Evolutionary conservation across 2,797 vertebrate genomes (phyloP).

Genomic region (Hoplostethus mediterraneus): DNA sequence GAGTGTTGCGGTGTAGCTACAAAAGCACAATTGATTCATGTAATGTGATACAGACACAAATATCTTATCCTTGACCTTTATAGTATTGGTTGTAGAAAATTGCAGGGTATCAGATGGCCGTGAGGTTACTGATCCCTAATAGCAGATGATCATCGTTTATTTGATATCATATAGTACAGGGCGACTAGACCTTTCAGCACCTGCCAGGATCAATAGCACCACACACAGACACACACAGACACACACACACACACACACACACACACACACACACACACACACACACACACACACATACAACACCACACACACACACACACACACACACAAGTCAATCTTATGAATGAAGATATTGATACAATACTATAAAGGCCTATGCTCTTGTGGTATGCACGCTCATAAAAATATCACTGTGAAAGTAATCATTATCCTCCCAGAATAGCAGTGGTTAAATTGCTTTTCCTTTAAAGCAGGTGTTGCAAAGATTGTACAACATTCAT

Average conservation of each 20-base stretch:
- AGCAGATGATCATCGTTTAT: background rate
- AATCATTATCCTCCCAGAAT: conserved; percentile 23
- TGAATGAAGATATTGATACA: background rate
- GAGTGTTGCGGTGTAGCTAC: conserved; percentile 8
- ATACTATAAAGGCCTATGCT: background rate
- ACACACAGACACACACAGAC: conserved; percentile 7
- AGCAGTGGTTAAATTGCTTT: conserved; percentile 42
- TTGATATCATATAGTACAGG: conserved; percentile 16
- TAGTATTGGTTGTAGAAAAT: conserved; percentile 43
- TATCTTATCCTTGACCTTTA: conserved; percentile 23
- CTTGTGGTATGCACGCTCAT: conserved; percentile 16
- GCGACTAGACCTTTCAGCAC: background rate
- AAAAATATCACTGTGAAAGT: conserved; percentile 31
- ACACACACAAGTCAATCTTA: background rate
- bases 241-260: no score
- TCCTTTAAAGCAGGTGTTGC: conserved; percentile 57
- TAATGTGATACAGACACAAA: conserved; percentile 40
- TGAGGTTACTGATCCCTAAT: conserved; percentile 27
- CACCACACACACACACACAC: background rate
- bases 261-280: background rate
- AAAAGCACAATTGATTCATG: conserved; percentile 49
- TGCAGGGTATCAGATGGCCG: conserved; percentile 27
- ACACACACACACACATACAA: conserved; percentile 6
- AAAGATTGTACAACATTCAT: conserved; percentile 3
- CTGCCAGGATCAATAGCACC: conserved; percentile 29